Base-by-base conservation (phyloP, 2,888 invertebrate genomes). In the Dolichomitus sp. region DNA sequence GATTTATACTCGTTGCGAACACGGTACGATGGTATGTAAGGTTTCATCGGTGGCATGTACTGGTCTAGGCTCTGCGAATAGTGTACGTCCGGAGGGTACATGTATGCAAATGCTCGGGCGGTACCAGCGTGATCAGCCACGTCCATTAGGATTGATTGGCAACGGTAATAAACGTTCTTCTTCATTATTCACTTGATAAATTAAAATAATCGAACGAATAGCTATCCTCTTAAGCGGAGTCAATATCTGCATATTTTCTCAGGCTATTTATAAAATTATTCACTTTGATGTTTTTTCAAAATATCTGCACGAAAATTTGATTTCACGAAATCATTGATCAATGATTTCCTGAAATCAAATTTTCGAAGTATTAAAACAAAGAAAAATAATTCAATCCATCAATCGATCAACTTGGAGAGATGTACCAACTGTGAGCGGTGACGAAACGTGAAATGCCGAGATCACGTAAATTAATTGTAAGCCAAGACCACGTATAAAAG, bases 91-190 rank as follows among this genome's bases (percentile, higher is more conserved):
- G 63, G 78, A 59, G 69, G 77, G 77, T 74, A 82, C 63, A 63
- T 75, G 73, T 85, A 85, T 84, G 86, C 84, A 86, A 85, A 85
- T 85, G 73, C 69, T 73, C 77, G 85, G 86, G 86, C 91, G 86
- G 88, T 86, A 88, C 89, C 89, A 91, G 89, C 89, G 88, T 87
- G 89, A 82, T 78, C 81, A 78, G 87, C 89, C 88, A 88, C 89
- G 89, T 92, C 91, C 90, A 92, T 92, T 92, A 91, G 89, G 90
- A 92, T 92, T 92, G 92, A 92, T 92, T 90, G 92, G 88, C 89
- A 90, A 91, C 91, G 90, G 92, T 91, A 91, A 91, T 92, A 92
- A 92, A 90, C 92, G 91, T 92, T 92, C 78, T 65, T 50, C 50
- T 63, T 82, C 81, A 78, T 78, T 78, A 78, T 78, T 78, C 73